phyloP scores from a whole-genome alignment of 1,140 invertebrate genomes.

The Lineus longissimus region DNA sequence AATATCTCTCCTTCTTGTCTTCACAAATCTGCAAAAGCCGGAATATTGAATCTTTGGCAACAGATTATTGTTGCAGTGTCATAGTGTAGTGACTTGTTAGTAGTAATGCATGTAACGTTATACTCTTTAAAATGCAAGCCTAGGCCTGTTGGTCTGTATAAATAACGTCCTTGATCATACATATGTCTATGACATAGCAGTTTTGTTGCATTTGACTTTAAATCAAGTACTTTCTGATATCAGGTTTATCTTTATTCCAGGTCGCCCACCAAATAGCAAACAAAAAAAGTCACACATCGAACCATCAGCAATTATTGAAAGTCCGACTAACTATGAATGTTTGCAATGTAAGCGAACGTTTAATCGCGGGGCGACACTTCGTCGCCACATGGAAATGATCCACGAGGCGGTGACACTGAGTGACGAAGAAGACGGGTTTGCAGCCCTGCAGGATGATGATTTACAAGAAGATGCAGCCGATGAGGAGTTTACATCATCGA shows the following conservation, averaged over 20 bases:
- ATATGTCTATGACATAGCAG: too few relatives aligned
- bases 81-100: too few relatives aligned
- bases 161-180: too few relatives aligned
- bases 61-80: too few relatives aligned
- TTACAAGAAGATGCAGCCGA: constrained; percentile 10
- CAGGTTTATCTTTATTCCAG: constrained; percentile 6
- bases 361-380: constrained; percentile 37
- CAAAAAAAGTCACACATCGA: constrained; percentile 19
- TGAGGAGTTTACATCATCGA: too few relatives aligned
- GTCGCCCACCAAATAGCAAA: constrained; percentile 13
- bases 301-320: constrained; percentile 26
- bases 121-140: too few relatives aligned
- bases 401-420: constrained; percentile 15
- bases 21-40: too few relatives aligned
- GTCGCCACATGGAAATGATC: constrained; percentile 40
- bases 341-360: constrained; percentile 30
- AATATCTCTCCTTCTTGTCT: too few relatives aligned
- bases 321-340: constrained; percentile 35
- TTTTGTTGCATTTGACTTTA: too few relatives aligned
- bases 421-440: constrained; percentile 11
- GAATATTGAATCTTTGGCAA: too few relatives aligned
- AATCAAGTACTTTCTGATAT: constrained; percentile 13
- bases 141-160: too few relatives aligned
- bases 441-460: constrained; percentile 15
- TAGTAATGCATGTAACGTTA: too few relatives aligned